Percentiles rank a stretch among this genome's conserved stretches.
Conservation (phyloP, 2,113 vertebrate species). For the Opisthocomus hoazin region DNA sequence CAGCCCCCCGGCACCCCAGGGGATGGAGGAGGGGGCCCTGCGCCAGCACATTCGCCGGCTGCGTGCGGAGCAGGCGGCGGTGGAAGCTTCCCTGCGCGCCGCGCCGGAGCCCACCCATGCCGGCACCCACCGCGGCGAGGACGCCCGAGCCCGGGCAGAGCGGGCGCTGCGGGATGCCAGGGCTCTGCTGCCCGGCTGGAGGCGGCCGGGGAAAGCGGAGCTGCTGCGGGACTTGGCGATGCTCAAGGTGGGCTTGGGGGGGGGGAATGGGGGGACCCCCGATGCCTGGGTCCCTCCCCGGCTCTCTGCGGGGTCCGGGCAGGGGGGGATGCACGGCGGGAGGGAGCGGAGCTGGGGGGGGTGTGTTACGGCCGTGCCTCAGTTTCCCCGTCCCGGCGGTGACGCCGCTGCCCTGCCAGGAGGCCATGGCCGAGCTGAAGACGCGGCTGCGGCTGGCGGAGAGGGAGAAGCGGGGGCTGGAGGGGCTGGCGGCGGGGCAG, state of each 20-base stretch:
- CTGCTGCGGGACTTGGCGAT: conserved; percentile 76
- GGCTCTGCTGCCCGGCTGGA: conserved; percentile 55
- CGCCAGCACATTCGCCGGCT: conserved; percentile 68
- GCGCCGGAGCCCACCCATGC: neutral
- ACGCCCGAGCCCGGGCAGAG: neutral
- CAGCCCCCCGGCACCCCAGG: neutral
- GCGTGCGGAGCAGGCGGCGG: conserved; percentile 67
- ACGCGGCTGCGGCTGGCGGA: conserved; percentile 73
- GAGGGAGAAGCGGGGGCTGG: conserved; percentile 78
- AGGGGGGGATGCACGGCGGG: neutral
- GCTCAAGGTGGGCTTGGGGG: conserved; percentile 74
- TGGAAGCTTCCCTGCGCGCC: conserved; percentile 68
- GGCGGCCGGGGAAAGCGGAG: conserved; percentile 71
- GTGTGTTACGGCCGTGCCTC: neutral
- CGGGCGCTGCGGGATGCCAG: neutral
- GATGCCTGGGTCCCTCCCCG: fast-evolving
- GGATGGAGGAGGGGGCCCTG: conserved; percentile 68
- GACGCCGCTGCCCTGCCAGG: conserved; percentile 54
- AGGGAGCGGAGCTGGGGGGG: fast-evolving
- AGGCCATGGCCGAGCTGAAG: conserved; percentile 80
- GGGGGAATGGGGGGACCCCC: fast-evolving
- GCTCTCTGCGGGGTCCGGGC: neutral
- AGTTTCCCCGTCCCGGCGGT: neutral
- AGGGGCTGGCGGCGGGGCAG: conserved; percentile 73
- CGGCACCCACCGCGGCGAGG: neutral